These are phyloP conservation scores for Clanis bilineata DNA, from an alignment of 2,888 invertebrate genomes.

Conservation along the genomic window DNA sequence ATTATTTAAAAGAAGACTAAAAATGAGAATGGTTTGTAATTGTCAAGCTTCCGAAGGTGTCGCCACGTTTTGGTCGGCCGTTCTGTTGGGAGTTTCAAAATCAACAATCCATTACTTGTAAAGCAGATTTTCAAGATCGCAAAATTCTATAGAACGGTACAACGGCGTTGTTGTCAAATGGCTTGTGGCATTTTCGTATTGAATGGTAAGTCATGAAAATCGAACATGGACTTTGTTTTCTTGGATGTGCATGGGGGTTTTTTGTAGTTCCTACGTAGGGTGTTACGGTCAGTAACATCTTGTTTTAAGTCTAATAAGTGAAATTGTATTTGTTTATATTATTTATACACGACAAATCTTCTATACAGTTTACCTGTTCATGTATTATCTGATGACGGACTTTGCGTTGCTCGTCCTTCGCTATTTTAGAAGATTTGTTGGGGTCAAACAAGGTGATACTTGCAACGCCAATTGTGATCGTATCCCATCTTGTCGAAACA, in stretches of 20 bases:
- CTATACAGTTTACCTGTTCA: conserved; percentile 21
- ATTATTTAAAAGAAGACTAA: neutral
- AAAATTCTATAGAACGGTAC: conserved; percentile 8
- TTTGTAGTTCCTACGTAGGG: conserved; percentile 34
- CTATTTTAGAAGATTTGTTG: conserved; percentile 36
- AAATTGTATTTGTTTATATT: conserved; percentile 38
- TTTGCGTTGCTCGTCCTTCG: conserved; percentile 20
- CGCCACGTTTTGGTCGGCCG: neutral
- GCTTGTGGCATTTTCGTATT: conserved; percentile 12
- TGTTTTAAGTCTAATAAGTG: conserved; percentile 30
- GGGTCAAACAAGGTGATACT: conserved; percentile 15
- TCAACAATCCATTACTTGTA: conserved; percentile 2
- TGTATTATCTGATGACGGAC: conserved; percentile 14
- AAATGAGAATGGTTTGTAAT: neutral
- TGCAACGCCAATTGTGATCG: conserved; percentile 12
- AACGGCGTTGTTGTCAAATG: conserved; percentile 13
- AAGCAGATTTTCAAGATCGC: conserved; percentile 14
- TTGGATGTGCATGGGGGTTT: conserved; percentile 55
- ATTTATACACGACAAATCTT: conserved; percentile 27
- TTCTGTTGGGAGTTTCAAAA: neutral
- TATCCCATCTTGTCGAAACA: conserved; percentile 17
- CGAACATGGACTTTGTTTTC: conserved; percentile 48
- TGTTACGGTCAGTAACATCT: conserved; percentile 25
- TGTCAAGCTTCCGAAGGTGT: neutral
- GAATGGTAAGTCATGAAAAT: conserved; percentile 57